These are phyloP conservation scores for Podarcis siculus DNA, from an alignment of 2,797 vertebrate species.

Conservation along the genomic window DNA sequence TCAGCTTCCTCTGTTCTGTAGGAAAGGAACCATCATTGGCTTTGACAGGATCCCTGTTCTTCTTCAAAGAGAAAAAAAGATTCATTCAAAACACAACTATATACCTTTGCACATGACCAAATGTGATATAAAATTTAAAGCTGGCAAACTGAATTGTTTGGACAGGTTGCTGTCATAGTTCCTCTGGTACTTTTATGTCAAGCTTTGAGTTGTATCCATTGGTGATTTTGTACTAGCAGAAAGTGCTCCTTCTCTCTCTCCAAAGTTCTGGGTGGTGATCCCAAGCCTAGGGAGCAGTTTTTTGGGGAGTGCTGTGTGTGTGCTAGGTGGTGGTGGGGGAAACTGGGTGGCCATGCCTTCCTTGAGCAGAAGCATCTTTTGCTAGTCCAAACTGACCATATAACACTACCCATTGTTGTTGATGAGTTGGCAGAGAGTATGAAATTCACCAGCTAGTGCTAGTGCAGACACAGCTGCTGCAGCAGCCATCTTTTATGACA, in stretches of 20 bases:
- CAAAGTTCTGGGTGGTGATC: no score
- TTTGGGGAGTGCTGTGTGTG: not conserved
- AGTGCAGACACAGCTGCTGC: not conserved
- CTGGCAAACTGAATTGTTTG: conserved; percentile 22
- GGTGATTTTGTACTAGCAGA: not conserved
- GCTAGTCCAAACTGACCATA: not conserved
- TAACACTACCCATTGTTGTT: not conserved
- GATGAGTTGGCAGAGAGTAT: conserved; percentile 16
- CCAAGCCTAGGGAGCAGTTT: not conserved
- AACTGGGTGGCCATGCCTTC: not conserved
- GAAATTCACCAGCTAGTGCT: not conserved
- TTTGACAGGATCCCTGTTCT: conserved; percentile 26
- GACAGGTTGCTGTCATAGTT: not conserved
- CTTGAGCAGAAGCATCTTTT: not conserved
- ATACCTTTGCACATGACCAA: conserved; percentile 18
- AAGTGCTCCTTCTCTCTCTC: not conserved
- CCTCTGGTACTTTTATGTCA: conserved; percentile 21
- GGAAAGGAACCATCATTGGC: conserved; percentile 35
- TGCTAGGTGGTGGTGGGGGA: not conserved
- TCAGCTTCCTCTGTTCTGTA: conserved; percentile 46
- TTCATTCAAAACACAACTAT: not conserved
- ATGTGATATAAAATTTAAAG: not conserved
- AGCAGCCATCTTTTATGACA: not conserved
- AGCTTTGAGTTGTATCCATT: not conserved
- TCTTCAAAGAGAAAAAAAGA: conserved; percentile 25